Evolutionary conservation across 2,888 invertebrate genomes (phyloP), one percentile per base, ranked within the genome.

Genomic region (Diloba caeruleocephala): DNA sequence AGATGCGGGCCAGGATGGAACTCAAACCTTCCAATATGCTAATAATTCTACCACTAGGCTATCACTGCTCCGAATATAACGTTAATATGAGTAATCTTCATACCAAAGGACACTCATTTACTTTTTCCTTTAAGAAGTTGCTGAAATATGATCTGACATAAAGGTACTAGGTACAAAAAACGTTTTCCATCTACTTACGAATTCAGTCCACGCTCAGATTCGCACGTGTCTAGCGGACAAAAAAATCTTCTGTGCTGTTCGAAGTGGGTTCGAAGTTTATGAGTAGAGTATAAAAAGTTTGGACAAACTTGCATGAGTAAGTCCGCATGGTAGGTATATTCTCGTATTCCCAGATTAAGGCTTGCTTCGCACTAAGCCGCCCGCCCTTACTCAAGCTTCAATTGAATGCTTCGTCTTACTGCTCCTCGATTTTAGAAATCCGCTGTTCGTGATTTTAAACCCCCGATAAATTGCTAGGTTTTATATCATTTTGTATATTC

Each of bases 361-460:
- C 52, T 54, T 76, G 67, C 71, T 75, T 64, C 53, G 66, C 71
- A 65, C 65, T 79, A 82, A 84, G 78, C 81, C 72, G 26, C 58
- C 64, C 71, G 71, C 64, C 69, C 71, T 69, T 65, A 63, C 75
- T 71, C 72, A 60, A 60, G 52, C 64, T 74, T 52, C 61, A 78
- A 83, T 82, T 81, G 82, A 81, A 82, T 79, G 74, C 79, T 82
- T 74, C 76, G 77, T 84, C 82, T 85, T 82, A 83, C 80, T 74
- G 69, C 74, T 56, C 51, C 51, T 53, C 68, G 48, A 62, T 76
- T 78, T n/a, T 78, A 68, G 50, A 74, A 72, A 73, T 74, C 63
- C 61, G 34, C 58, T 63, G 61, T 57, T 44, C 55, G 50, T 57
- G 43, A 50, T 45, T 17, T 62, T 59, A 50, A 64, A 60, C 38